Base-by-base conservation (phyloP, 1,140 invertebrate species). In the Dendroctonus valens region DNA sequence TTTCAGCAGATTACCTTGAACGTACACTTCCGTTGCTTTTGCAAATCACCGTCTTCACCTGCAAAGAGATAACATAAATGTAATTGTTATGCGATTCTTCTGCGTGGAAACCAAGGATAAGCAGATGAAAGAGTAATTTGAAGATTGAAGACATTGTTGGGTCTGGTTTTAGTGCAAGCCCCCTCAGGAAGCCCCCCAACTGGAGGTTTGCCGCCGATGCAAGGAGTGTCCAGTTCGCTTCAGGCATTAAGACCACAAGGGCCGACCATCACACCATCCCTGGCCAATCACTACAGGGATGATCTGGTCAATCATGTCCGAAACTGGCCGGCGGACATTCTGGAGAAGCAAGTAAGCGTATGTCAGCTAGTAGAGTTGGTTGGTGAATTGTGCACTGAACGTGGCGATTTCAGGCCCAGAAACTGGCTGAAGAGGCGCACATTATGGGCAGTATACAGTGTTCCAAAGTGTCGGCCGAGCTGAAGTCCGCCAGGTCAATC, bases 341-440 rank as follows among this genome's bases (percentile, higher is more conserved):
- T 94, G 67, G 94, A 97, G 81, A 93, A 92, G 85, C 94, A 97
- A 87, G 94, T 96, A 81, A 75, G 62, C n/a, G n/a, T n/a, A n/a
- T n/a, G n/a, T n/a, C n/a, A n/a, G n/a, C n/a, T n/a, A n/a, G n/a
- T n/a, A n/a, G n/a, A n/a, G n/a, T n/a, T n/a, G n/a, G n/a, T n/a
- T n/a, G n/a, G n/a, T n/a, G n/a, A n/a, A n/a, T n/a, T n/a, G n/a
- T n/a, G n/a, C n/a, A n/a, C n/a, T n/a, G n/a, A n/a, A n/a, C n/a
- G n/a, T n/a, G n/a, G n/a, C n/a, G n/a, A n/a, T 64, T 80, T 14
- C 73, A 94, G 92, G 90, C 92, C 65, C 89, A 91, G 79, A 89
- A 91, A 78, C 85, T 91, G 76, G 87, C 86, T 76, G 92, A 94
- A 77, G 93, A 95, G 81, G 87, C 89, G 70, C 87, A 93, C 77